These are phyloP conservation scores for Silurus glanis DNA, from an alignment of 2,113 vertebrate species.

Conservation along the genomic window DNA sequence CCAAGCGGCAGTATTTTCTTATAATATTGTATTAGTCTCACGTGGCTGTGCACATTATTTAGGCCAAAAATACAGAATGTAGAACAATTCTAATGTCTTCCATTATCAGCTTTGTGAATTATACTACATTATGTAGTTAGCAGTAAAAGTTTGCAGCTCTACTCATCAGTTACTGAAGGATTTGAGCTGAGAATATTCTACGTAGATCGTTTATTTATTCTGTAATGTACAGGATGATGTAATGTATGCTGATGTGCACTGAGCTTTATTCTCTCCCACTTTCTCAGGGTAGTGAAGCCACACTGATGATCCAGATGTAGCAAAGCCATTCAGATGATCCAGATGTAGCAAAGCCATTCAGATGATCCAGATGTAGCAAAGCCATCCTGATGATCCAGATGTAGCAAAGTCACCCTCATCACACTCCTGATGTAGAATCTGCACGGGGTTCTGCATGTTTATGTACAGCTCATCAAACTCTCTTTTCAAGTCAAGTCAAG, in stretches of 20 bases:
- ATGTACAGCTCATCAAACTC: not conserved
- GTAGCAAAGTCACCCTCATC: too few species aligned
- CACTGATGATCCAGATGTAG: not conserved
- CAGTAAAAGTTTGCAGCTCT: not conserved
- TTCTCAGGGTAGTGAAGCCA: not conserved
- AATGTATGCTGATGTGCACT: not conserved
- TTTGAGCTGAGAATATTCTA: not conserved
- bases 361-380: too few species aligned
- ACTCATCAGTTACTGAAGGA: not conserved
- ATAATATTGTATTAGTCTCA: conserved; percentile 23
- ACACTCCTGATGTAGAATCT: too few species aligned
- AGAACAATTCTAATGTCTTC: not conserved
- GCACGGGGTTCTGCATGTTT: not conserved
- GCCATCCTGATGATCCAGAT: too few species aligned
- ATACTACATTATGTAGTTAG: not conserved
- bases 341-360: too few species aligned
- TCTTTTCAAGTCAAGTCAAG: too few species aligned
- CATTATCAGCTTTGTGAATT: not conserved
- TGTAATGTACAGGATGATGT: not conserved
- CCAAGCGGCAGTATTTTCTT: conserved; percentile 64
- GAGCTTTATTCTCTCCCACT: not conserved
- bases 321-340: too few species aligned
- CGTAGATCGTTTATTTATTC: not conserved
- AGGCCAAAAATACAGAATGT: not conserved
- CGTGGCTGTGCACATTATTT: not conserved